phyloP scores from a whole-genome alignment of 2,113 vertebrate genomes.

The Microcebus jonahi region DNA sequence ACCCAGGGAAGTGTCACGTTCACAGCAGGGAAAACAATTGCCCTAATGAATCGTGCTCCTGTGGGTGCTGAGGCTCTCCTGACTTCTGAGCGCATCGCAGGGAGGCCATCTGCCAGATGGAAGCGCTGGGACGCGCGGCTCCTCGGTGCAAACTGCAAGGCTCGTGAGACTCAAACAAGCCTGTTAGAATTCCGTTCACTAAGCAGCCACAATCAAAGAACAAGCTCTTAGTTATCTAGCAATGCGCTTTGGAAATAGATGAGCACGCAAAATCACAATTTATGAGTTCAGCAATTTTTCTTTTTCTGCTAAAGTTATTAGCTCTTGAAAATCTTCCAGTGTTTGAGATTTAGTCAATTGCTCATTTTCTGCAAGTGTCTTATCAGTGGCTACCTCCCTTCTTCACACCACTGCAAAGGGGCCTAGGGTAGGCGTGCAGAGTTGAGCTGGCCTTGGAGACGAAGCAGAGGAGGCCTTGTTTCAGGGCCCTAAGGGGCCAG shows the following conservation, averaged over 20 bases:
- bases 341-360: not conserved
- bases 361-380: not conserved
- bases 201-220: slow-evolving; percentile 13
- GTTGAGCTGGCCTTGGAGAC: not conserved
- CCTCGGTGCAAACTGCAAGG: not conserved
- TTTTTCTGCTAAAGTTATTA: slow-evolving; percentile 9
- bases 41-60: slow-evolving; percentile 23
- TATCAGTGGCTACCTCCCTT: not conserved
- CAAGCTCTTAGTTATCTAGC: not conserved
- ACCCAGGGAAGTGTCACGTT: not conserved
- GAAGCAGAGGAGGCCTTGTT: not conserved
- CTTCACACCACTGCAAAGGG: not conserved
- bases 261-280: not conserved
- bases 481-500: not conserved
- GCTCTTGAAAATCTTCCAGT: not conserved
- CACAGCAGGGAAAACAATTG: slow-evolving; percentile 32
- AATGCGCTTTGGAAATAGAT: not conserved
- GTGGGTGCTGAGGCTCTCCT: not conserved
- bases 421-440: not conserved
- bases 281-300: not conserved
- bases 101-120: not conserved
- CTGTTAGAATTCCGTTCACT: not conserved
- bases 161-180: not conserved
- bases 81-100: not conserved
- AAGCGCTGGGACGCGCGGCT: not conserved